Evolutionary conservation across 2,113 vertebrate genomes (phyloP), one percentile per base, ranked within the genome.

Genomic region (Hiodon alosoides): DNA sequence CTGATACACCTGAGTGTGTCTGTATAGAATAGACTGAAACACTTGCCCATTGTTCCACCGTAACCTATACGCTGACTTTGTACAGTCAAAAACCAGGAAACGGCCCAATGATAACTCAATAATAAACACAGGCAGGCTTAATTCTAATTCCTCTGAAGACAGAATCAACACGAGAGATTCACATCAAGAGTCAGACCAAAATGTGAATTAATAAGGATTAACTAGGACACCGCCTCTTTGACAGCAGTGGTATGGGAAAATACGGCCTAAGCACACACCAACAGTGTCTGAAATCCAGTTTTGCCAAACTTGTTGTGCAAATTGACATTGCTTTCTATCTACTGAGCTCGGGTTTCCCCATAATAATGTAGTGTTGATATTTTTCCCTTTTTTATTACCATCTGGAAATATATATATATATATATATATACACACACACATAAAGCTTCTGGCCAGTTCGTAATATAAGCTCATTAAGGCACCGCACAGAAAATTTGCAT

Each of bases 391-490:
- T 75, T 57, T 72, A 76, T 88, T 85, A 84, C 84, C 1, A 87
- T 90, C 88, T 91, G 89, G 87, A 92, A 31, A 31, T 31, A 31
- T 31, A 31, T 31, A 31, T 31, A 31, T 31, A 31, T 31, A n/a
- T n/a, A 31, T 31, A 31, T 31, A 31, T 31, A 31, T 31, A 31
- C 2, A 31, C 2, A 31, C 31, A 31, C 89, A 89, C 89, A 86
- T 86, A 80, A 83, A 86, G 85, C 85, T 76, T 77, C 83, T 84
- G 87, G 88, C 81, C 81, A 85, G 87, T 89, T 90, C 89, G 86
- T 84, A 90, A 92, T 92, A 90, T 89, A 71, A 82, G 81, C 86
- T 86, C 88, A 90, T 92, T 89, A 90, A 87, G 73, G 83, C 84
- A 58, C 84, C 83, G 75, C 14, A 83, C 79, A 79, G 81, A 83